A percentile compares a stretch with the other conserved stretches of the same genome.
Evolutionary conservation across 2,113 vertebrate genomes (phyloP).

Genomic region (human (Homo sapiens)): DNA sequence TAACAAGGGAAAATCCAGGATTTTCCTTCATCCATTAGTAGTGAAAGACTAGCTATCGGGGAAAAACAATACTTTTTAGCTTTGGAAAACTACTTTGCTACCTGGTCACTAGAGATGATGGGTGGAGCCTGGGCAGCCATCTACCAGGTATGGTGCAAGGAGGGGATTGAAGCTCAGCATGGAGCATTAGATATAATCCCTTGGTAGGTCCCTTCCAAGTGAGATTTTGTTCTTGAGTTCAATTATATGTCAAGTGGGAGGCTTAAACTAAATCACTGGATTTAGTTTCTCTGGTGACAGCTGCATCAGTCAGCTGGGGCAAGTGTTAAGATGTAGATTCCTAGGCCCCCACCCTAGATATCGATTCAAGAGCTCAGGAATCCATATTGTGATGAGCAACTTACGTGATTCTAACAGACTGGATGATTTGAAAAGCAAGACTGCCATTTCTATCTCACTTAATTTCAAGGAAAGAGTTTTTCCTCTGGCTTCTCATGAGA

Average conservation of each 20-base stretch:
- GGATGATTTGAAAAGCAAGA: neutral
- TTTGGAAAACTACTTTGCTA: neutral
- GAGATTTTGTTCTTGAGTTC: neutral
- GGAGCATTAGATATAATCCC: neutral
- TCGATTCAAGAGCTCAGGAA: neutral
- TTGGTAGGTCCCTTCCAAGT: neutral
- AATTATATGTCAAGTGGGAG: neutral
- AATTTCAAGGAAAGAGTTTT: neutral
- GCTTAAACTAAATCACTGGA: neutral
- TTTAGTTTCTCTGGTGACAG: neutral
- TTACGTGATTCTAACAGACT: neutral
- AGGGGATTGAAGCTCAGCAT: too few relatives aligned
- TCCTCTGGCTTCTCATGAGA: neutral
- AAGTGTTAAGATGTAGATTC: neutral
- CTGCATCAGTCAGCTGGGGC: neutral
- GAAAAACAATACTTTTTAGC: neutral
- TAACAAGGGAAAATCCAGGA: neutral
- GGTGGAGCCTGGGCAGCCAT: neutral
- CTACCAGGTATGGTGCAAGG: accelerated
- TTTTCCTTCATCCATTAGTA: neutral
- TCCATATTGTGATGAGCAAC: neutral
- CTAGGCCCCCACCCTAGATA: neutral
- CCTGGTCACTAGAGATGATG: neutral
- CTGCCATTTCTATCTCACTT: neutral
- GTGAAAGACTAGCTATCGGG: neutral